Conservation (phyloP, 2,797 vertebrate species). For the Orestias chungarensis region DNA sequence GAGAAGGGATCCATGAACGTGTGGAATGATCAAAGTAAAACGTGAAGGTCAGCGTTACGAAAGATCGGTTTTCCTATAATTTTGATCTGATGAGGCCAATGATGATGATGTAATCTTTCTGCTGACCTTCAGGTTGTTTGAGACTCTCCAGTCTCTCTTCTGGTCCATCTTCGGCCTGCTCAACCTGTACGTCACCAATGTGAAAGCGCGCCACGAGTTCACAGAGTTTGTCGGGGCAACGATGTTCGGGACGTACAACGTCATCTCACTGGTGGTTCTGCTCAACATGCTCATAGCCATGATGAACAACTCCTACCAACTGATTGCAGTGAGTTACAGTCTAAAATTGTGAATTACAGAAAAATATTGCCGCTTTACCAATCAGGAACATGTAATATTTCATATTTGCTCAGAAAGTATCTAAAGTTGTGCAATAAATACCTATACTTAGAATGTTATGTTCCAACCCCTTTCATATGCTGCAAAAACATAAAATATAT, state of each 20-base stretch:
- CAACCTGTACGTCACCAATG: slow-evolving; percentile 94
- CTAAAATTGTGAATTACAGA: no score
- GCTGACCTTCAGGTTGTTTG: slow-evolving; percentile 85
- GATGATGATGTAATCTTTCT: neutral
- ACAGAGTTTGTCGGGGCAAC: slow-evolving; percentile 95
- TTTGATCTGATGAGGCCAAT: no score
- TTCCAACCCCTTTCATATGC: no score
- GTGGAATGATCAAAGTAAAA: no score
- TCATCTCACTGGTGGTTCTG: slow-evolving; percentile 94
- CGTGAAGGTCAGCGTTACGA: neutral
- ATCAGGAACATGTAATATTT: neutral
- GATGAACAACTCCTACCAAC: slow-evolving; percentile 99
- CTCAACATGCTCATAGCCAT: slow-evolving; percentile 99
- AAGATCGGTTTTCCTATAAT: neutral
- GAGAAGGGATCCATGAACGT: no score
- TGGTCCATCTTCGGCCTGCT: slow-evolving; percentile 95
- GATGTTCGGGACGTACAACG: slow-evolving; percentile 96
- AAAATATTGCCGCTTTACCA: neutral
- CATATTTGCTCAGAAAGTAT: neutral
- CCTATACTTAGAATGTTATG: no score
- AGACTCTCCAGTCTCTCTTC: slow-evolving; percentile 96
- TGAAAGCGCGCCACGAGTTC: slow-evolving; percentile 94
- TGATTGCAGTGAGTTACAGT: slow-evolving; percentile 90
- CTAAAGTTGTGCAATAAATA: neutral
- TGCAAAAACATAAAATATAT: neutral